Base-by-base conservation (phyloP, 1,140 invertebrate genomes). In the Oreohelix idahoensis region DNA sequence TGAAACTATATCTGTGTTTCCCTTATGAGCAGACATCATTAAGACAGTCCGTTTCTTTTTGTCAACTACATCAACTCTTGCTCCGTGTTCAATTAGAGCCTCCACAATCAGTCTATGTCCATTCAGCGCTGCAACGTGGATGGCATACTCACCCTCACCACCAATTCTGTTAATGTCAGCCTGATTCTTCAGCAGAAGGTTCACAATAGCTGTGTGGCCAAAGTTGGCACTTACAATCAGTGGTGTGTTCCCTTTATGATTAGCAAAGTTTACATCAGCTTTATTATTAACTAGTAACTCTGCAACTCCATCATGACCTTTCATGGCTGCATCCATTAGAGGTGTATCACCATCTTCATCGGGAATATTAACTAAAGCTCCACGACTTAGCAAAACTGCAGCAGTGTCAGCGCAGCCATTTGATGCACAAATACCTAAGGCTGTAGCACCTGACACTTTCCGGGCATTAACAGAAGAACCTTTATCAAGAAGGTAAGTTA, bases 321-420 rank as follows among this genome's bases (percentile, higher is more conserved):
- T 82, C 11, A 66, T 66, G 11, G 84, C 58, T 35, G 84, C 84
- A 53, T 76, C 71, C 15, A 76, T 45, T 2, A 85, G 49, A 35
- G 81, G 66, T n/a, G 81, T 79, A 45, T 83, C 80, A 20, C 84
- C 78, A 38, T 83, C 75, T n/a, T 78, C 45, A 45, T 85, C 81
- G 17, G 17, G 26, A 39, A 58, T 53, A 79, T 85, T 81, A 35
- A 80, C 53, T 23, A 70, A 76, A 39, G 58, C 76, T 20, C 81
- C 84, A 26, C 66, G 73, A 38, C 82, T 70, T 32, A 85, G 49
- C 49, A 85, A 36, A 36, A 36, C 32, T 51, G 20, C 53, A 38
- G 75, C 77, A 71, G 49, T 70, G 53, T 80, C 69, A 0, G 29
- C n/a, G 42, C 77, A 81, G 1, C 81, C 81, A 32, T 82, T 53